Conservation (phyloP, 2,797 vertebrate genomes). For the Chanos chanos region DNA sequence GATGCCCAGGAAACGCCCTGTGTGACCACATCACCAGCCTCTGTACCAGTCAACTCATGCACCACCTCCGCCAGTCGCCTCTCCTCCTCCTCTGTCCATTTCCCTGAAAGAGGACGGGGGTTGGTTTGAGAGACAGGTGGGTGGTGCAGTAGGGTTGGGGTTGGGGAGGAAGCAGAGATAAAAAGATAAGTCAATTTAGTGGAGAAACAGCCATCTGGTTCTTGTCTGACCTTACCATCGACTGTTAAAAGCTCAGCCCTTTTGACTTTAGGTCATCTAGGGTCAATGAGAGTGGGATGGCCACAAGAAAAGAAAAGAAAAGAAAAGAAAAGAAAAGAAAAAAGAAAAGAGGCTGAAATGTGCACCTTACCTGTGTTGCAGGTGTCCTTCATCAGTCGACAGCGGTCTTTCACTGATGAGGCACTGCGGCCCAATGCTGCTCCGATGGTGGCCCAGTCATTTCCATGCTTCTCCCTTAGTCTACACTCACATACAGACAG, state of each 20-base stretch:
- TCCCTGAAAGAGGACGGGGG: slow-evolving; percentile 69
- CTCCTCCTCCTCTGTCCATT: slow-evolving; percentile 98
- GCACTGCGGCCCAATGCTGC: slow-evolving; percentile 93
- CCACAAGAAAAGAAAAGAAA: no score
- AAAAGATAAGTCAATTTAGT: no score
- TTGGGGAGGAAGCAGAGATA: no score
- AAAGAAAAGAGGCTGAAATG: no score
- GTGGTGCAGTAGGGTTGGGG: no score
- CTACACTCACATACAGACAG: slow-evolving; percentile 56
- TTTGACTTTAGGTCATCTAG: no score
- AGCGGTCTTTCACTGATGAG: slow-evolving; percentile 97
- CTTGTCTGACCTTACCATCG: no score
- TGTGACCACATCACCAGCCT: slow-evolving; percentile 90
- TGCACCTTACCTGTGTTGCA: slow-evolving; percentile 87
- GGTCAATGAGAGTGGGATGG: no score
- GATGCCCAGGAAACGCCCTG: slow-evolving; percentile 96
- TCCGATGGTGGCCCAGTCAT: slow-evolving; percentile 98
- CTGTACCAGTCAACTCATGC: slow-evolving; percentile 91
- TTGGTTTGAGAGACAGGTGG: background rate
- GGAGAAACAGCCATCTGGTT: no score
- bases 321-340: background rate
- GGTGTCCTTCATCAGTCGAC: slow-evolving; percentile 96
- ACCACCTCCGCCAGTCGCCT: slow-evolving; percentile 90
- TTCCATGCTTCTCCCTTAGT: slow-evolving; percentile 88
- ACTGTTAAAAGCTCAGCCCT: no score